These are phyloP conservation scores for Plumapathes pennacea DNA, from an alignment of 92 coral and sea anemone genomes.

Conservation along the genomic window DNA sequence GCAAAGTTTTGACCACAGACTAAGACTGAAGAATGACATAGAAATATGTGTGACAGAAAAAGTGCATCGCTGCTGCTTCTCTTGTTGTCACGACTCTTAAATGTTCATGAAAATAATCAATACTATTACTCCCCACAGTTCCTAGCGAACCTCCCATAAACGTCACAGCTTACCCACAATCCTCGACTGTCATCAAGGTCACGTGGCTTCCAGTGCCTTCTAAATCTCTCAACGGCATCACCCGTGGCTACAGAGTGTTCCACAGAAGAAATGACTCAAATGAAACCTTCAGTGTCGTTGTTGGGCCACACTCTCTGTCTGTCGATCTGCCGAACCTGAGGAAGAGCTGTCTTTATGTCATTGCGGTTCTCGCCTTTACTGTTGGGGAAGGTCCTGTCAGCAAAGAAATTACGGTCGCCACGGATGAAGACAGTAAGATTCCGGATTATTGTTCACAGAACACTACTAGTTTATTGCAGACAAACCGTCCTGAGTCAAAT, in stretches of 20 bases:
- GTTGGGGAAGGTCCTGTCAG: slow-evolving; percentile 8
- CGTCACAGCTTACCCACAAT: too few species aligned
- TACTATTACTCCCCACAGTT: too few species aligned
- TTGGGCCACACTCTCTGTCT: not conserved
- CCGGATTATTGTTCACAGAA: not conserved
- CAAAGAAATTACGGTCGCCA: slow-evolving; percentile 1
- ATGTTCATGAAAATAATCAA: too few species aligned
- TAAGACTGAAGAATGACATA: too few species aligned
- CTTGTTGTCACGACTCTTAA: too few species aligned
- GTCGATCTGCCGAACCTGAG: slow-evolving; percentile 15
- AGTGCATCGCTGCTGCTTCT: too few species aligned
- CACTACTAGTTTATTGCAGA: not conserved
- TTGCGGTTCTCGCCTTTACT: slow-evolving; percentile 13
- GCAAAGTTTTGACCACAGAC: too few species aligned
- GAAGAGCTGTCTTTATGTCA: slow-evolving; percentile 7
- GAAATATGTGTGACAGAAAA: too few species aligned
- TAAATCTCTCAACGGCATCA: not conserved
- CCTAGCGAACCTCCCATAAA: too few species aligned
- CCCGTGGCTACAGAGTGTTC: not conserved
- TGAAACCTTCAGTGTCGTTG: not conserved
- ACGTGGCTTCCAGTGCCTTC: slow-evolving; percentile 15
- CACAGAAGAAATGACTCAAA: not conserved
- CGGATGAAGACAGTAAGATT: slow-evolving; percentile 29
- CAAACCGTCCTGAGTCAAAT: not conserved
- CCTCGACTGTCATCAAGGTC: slow-evolving; percentile 12